Conservation (phyloP, 2,113 vertebrate genomes). For the Eubucco bourcierii region DNA sequence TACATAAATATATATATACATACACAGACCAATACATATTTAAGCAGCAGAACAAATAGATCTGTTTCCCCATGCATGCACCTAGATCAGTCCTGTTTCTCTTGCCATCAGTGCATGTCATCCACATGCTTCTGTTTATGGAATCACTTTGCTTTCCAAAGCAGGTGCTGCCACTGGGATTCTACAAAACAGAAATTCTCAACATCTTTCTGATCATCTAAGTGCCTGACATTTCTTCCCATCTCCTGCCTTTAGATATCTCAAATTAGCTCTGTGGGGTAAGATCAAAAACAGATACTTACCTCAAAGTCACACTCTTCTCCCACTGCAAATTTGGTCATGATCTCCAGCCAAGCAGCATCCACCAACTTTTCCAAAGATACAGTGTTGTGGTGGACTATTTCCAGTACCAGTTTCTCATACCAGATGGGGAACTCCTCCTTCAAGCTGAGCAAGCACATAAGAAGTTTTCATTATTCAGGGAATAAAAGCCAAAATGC, state of each 20-base stretch:
- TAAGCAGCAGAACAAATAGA: not conserved
- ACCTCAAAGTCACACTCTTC: slow-evolving; percentile 98
- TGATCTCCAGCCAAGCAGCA: slow-evolving; percentile 93
- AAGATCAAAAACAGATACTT: slow-evolving; percentile 13
- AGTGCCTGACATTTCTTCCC: not conserved
- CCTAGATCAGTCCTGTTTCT: not conserved
- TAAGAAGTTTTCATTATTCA: not conserved
- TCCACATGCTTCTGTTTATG: not conserved
- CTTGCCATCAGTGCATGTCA: not conserved
- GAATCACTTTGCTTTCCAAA: not conserved
- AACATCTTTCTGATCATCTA: not conserved
- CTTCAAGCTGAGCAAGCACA: slow-evolving; percentile 83
- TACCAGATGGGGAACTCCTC: slow-evolving; percentile 97
- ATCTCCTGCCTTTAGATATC: not conserved
- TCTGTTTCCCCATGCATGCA: not conserved
- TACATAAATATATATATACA: no score
- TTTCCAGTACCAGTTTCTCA: slow-evolving; percentile 94
- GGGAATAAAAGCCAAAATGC: not conserved
- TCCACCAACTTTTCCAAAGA: slow-evolving; percentile 96
- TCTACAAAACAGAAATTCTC: not conserved
- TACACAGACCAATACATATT: not conserved
- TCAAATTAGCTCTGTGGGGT: not conserved
- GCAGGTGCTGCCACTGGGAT: not conserved
- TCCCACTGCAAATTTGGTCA: slow-evolving; percentile 94
- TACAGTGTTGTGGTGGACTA: slow-evolving; percentile 97